Percentiles rank a stretch among this genome's conserved stretches.
These are phyloP conservation scores for Tragulus kanchil DNA, from an alignment of 2,113 vertebrate species.

Conservation along the genomic window DNA sequence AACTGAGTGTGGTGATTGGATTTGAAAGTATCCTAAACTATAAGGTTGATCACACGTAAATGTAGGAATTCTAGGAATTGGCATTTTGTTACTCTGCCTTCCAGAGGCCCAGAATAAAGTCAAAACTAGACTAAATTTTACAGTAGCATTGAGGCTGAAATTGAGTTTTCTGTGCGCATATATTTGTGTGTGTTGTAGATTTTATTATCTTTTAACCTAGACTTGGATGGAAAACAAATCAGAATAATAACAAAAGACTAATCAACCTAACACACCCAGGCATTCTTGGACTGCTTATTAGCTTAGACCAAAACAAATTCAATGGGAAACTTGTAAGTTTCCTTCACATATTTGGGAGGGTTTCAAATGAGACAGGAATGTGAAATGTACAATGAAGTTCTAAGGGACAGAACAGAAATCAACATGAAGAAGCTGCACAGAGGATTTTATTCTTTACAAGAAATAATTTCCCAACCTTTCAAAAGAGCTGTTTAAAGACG, in stretches of 20 bases:
- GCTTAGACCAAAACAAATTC: constrained; percentile 20
- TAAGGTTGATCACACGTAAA: background rate
- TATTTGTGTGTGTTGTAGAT: background rate
- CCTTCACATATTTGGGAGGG: background rate
- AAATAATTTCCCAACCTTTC: background rate
- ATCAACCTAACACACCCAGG: background rate
- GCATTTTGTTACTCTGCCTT: background rate
- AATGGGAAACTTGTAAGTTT: background rate
- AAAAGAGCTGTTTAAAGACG: background rate
- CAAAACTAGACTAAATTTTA: background rate
- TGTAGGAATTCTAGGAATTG: background rate
- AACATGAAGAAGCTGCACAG: background rate
- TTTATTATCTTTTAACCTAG: constrained; percentile 11
- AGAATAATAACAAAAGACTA: constrained; percentile 29
- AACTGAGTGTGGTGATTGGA: background rate
- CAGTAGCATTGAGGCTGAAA: background rate
- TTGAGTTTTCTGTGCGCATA: background rate
- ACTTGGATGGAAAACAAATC: constrained; percentile 39
- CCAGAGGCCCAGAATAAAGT: background rate
- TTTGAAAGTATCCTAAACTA: constrained; percentile 23
- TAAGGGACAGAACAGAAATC: background rate
- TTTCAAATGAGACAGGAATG: background rate
- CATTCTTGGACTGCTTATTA: background rate
- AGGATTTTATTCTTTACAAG: background rate
- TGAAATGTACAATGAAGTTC: fast-evolving